Base-by-base conservation (phyloP, 2,797 vertebrate species). In the Anolis apletophallus region DNA sequence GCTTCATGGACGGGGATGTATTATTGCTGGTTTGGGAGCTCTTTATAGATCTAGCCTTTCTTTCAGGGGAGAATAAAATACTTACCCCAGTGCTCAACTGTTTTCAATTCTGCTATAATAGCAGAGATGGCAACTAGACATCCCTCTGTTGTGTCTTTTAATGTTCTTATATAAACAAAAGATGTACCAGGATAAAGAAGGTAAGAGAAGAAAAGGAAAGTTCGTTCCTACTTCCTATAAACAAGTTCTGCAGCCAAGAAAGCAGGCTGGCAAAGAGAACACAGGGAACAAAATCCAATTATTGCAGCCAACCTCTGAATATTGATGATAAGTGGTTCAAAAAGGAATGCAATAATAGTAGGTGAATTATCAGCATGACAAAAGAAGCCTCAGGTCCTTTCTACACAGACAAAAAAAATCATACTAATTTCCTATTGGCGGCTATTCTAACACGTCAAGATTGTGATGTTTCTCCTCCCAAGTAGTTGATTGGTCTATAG, bases 181-280 rank as follows among this genome's bases (percentile, higher is more conserved):
- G 34, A 61, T 84, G 34, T 17, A 5, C 87, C 7, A 80, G 61
- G 23, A 86, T 50, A 46, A 85, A 78, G 89, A 76, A 40, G 4
- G 52, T 1, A 46, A 36, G 6, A 21, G 8, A 13, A 17, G 7
- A 7, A 23, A 73, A 36, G 12, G 46, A 32, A 19, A 7, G 72
- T 32, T 59, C 86, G 64, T 69, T 57, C 79, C 68, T 76, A 1
- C 57, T 91, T 87, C 81, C 32, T 81, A 64, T 77, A 90, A 83
- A 81, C n/a, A 89, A 87, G 85, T 88, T 50, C 67, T 57, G 16
- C 73, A 91, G 78, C 85, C 9, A 88, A 83, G 85, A 36, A 84
- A 36, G n/a, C 69, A 91, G 87, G 80, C 80, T 85, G 88, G 80
- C 88, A 89, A 88, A 69, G 36, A 71, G 52, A 80, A 61, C 90